phyloP scores from a whole-genome alignment of 2,888 invertebrate species.

The Dyspetes luteomarginatus region DNA sequence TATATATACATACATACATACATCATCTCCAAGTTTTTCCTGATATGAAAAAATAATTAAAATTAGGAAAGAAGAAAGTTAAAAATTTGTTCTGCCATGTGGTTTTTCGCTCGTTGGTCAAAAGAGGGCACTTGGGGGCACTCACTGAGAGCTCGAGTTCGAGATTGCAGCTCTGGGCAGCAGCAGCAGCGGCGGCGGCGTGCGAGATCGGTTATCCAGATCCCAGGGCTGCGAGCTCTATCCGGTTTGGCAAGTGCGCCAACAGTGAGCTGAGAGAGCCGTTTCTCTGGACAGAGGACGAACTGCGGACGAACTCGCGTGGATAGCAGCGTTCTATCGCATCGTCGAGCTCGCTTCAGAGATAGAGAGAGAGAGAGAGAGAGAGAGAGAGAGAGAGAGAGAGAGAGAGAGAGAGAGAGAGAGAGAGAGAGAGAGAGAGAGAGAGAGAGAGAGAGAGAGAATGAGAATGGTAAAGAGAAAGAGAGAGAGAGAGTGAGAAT shows the following conservation, averaged over 20 bases:
- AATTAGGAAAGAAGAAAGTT: too few relatives aligned
- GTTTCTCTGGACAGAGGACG: conserved; percentile 43
- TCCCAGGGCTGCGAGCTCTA: conserved; percentile 69
- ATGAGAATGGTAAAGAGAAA: too few relatives aligned
- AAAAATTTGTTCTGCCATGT: too few relatives aligned
- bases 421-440: too few relatives aligned
- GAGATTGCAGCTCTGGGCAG: conserved; percentile 37
- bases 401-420: too few relatives aligned
- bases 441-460: too few relatives aligned
- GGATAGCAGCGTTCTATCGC: background rate
- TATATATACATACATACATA: too few relatives aligned
- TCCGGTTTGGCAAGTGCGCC: conserved; percentile 76
- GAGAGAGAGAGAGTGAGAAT: too few relatives aligned
- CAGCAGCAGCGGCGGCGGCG: too few relatives aligned
- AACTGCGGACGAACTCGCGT: conserved; percentile 43
- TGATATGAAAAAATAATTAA: too few relatives aligned
- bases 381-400: too few relatives aligned
- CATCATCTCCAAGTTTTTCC: too few relatives aligned
- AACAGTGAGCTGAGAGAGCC: conserved; percentile 55
- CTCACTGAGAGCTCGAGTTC: background rate
- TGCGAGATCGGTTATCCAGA: conserved; percentile 74
- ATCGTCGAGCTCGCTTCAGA: background rate
- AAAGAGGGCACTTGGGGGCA: conserved; percentile 29
- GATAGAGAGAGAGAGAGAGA: background rate
- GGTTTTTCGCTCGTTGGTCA: background rate